These are phyloP conservation scores for Chymomyza procnemis DNA, from an alignment of 2,888 invertebrate genomes.

Conservation along the genomic window DNA sequence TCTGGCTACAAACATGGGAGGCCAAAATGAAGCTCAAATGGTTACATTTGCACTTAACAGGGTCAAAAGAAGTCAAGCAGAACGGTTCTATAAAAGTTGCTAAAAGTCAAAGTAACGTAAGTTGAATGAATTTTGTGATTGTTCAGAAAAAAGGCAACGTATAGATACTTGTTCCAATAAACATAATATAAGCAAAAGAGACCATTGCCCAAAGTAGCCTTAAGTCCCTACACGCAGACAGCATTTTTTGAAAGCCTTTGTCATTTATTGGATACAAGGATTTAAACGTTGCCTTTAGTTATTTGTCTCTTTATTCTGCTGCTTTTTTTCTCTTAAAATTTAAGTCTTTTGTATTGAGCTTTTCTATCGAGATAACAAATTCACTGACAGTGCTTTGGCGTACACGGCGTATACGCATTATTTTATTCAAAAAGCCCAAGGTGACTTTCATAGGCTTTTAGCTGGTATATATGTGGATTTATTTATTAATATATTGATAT, in stretches of 20 bases:
- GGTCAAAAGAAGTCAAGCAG: neutral
- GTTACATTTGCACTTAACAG: neutral
- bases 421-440: slow-evolving; percentile 18
- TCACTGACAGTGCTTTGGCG: neutral
- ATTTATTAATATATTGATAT: too few species aligned
- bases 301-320: slow-evolving; percentile 1
- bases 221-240: slow-evolving; percentile 32
- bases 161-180: neutral
- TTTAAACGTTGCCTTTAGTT: slow-evolving; percentile 14
- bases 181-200: neutral
- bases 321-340: neutral
- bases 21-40: neutral
- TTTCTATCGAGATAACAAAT: neutral
- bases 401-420: slow-evolving; percentile 38
- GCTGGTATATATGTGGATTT: too few species aligned
- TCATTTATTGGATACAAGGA: slow-evolving; percentile 10
- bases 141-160: neutral
- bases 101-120: neutral
- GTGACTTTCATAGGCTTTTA: neutral
- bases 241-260: slow-evolving; percentile 22
- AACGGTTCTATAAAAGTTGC: neutral
- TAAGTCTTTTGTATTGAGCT: slow-evolving; percentile 4
- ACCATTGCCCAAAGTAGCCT: neutral
- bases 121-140: neutral
- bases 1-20: neutral